Evolutionary conservation across 2,888 invertebrate species (phyloP).

Genomic region (Standfussiana lucernea): DNA sequence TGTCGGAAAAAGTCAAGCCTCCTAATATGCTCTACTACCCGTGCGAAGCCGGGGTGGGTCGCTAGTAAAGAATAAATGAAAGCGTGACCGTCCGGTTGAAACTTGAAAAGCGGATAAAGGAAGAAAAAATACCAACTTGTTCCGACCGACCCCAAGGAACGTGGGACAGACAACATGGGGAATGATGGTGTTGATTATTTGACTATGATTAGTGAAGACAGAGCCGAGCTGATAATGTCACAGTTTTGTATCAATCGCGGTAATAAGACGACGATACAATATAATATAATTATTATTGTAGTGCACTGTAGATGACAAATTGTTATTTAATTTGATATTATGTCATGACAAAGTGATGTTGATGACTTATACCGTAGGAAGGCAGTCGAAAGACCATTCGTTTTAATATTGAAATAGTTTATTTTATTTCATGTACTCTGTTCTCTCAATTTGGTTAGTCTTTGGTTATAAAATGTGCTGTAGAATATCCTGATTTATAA

Average conservation of each 20-base stretch:
- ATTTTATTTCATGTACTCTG: too few relatives aligned
- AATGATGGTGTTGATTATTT: too few relatives aligned
- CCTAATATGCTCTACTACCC: too few relatives aligned
- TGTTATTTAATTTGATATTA: conserved; percentile 72
- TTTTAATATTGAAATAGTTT: not conserved
- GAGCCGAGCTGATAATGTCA: not conserved
- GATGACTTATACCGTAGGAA: conserved; percentile 4
- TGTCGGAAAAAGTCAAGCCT: too few relatives aligned
- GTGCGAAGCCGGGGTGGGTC: too few relatives aligned
- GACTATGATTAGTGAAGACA: not conserved
- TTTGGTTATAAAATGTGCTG: too few relatives aligned
- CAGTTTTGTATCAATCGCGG: conserved; percentile 9
- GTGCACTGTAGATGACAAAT: conserved; percentile 65
- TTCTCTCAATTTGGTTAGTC: too few relatives aligned
- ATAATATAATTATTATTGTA: conserved; percentile 24
- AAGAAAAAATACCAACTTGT: not conserved
- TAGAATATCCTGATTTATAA: too few relatives aligned
- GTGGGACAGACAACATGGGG: not conserved
- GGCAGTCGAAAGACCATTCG: not conserved
- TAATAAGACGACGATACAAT: conserved; percentile 7
- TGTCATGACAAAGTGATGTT: conserved; percentile 56
- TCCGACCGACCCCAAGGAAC: not conserved
- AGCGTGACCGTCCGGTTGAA: too few relatives aligned
- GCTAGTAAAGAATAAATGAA: too few relatives aligned
- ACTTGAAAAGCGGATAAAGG: too few relatives aligned